Evolutionary conservation across 1,140 invertebrate genomes (phyloP).

Genomic region (Atta texana): DNA sequence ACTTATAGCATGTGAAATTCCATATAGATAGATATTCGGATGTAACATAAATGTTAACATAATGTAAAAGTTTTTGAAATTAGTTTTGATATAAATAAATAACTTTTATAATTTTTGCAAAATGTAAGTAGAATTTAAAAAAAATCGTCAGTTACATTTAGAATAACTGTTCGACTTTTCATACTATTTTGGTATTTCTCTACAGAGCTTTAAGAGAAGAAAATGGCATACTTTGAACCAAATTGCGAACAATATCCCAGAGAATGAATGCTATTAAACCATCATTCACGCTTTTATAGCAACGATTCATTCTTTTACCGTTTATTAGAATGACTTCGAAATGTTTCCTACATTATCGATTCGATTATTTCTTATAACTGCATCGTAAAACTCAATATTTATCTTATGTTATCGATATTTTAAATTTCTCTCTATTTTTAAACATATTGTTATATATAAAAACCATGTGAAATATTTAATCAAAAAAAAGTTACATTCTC

Average conservation of each 20-base stretch:
- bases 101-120: not conserved
- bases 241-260: not conserved
- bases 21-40: not conserved
- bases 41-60: not conserved
- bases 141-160: not conserved
- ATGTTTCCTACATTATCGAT: not conserved
- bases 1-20: not conserved
- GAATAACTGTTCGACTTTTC: not conserved
- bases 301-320: constrained; percentile 10
- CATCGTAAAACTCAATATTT: constrained; percentile 30
- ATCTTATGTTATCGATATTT: constrained; percentile 1
- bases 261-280: not conserved
- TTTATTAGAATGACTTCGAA: constrained; percentile 8
- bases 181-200: not conserved
- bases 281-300: constrained; percentile 9
- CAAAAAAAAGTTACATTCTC: not conserved
- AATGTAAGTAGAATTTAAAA: not conserved
- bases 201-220: not conserved
- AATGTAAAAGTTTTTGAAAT: not conserved
- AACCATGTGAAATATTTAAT: constrained; percentile 8
- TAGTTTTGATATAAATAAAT: not conserved
- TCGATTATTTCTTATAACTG: not conserved
- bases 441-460: not conserved
- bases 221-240: not conserved
- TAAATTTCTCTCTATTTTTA: not conserved